These are phyloP conservation scores for Alfaro cultratus DNA, from an alignment of 2,797 vertebrate species.

Conservation along the genomic window DNA sequence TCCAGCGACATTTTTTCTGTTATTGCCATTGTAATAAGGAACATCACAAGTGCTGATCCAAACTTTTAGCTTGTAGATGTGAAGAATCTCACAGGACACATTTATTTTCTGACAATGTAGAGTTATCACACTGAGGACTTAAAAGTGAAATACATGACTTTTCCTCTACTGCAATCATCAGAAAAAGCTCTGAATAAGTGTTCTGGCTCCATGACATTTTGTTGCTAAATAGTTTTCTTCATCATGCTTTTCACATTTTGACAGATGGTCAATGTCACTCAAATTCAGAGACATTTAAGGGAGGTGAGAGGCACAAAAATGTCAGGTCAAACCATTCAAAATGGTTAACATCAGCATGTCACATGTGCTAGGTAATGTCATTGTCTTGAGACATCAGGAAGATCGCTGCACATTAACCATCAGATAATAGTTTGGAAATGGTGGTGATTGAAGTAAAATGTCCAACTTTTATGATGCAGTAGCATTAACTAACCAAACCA, in stretches of 20 bases:
- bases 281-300: background rate
- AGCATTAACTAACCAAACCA: constrained; percentile 5
- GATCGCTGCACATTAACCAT: background rate
- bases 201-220: background rate
- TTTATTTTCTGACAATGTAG: constrained; percentile 5
- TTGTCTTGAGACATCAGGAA: background rate
- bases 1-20: background rate
- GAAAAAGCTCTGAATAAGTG: background rate
- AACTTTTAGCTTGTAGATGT: background rate
- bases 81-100: background rate
- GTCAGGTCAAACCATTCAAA: background rate
- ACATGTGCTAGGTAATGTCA: background rate
- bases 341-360: background rate
- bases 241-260: background rate
- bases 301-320: background rate
- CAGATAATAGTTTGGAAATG: background rate
- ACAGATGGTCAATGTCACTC: background rate
- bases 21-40: background rate
- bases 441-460: background rate
- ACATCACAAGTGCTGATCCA: background rate
- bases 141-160: background rate
- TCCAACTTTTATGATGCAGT: background rate
- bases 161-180: background rate
- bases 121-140: background rate
- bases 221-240: background rate